Evolutionary conservation across 1,140 invertebrate species (phyloP).

Genomic region (Battus philenor): DNA sequence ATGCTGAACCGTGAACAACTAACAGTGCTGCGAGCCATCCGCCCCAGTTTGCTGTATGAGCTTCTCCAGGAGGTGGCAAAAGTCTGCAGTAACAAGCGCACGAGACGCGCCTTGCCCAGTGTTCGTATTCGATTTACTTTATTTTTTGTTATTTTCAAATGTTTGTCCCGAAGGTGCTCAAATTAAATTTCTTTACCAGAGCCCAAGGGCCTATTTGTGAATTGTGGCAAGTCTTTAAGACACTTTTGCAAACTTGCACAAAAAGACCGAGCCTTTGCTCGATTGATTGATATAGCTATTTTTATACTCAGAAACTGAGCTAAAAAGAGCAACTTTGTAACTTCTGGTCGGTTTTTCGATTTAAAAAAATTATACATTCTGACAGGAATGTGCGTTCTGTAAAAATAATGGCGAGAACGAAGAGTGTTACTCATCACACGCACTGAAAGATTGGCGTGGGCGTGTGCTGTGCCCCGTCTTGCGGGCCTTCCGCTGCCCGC

Average conservation of each 20-base stretch:
- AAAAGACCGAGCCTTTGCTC: too few relatives aligned
- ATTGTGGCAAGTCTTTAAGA: too few relatives aligned
- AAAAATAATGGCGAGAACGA: constrained; percentile 84
- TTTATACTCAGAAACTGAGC: too few relatives aligned
- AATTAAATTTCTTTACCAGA: too few relatives aligned
- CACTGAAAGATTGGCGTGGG: constrained; percentile 80
- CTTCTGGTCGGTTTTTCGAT: too few relatives aligned
- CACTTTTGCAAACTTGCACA: too few relatives aligned
- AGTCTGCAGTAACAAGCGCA: constrained; percentile 49
- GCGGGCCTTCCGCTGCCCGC: constrained; percentile 82
- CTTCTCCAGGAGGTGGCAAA: constrained; percentile 58
- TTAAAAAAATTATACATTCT: too few relatives aligned
- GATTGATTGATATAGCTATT: too few relatives aligned
- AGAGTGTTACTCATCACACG: constrained; percentile 80
- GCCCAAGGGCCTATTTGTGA: too few relatives aligned
- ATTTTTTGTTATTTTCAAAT: constrained; percentile 8
- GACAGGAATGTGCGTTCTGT: constrained; percentile 83
- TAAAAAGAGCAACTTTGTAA: too few relatives aligned
- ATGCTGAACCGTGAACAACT: constrained; percentile 59
- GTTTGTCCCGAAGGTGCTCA: too few relatives aligned
- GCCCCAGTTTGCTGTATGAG: constrained; percentile 51
- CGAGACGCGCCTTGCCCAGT: constrained; percentile 47
- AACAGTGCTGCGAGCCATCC: constrained; percentile 47
- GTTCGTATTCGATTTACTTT: constrained; percentile 26
- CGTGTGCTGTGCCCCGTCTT: constrained; percentile 82